Percentiles rank a stretch among this genome's conserved stretches.
Conservation (phyloP, 2,797 vertebrate genomes). For the Girardinus metallicus region DNA sequence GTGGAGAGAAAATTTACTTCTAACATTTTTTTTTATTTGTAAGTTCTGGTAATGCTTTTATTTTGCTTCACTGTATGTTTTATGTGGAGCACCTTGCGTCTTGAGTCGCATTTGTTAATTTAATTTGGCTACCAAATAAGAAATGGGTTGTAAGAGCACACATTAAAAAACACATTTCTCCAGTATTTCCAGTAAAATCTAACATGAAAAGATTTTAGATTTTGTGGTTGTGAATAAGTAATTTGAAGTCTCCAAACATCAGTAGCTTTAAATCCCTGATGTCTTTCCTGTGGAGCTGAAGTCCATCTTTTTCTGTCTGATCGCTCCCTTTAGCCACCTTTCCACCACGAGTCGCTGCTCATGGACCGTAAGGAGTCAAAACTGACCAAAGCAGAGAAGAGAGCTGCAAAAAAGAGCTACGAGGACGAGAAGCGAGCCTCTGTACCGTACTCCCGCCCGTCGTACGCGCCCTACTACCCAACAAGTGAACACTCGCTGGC, state of each 20-base stretch:
- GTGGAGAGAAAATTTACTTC: background rate
- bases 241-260: background rate
- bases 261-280: background rate
- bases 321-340: slow-evolving; percentile 86
- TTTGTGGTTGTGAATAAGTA: background rate
- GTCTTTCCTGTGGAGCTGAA: background rate
- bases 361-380: slow-evolving; percentile 98
- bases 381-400: slow-evolving; percentile 98
- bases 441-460: slow-evolving; percentile 94
- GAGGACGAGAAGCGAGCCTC: slow-evolving; percentile 98
- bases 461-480: slow-evolving; percentile 97
- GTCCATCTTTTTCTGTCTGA: background rate
- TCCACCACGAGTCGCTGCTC: slow-evolving; percentile 96
- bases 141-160: background rate
- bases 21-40: background rate
- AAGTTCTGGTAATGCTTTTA: background rate
- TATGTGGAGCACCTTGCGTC: background rate
- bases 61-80: background rate
- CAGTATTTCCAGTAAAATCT: background rate
- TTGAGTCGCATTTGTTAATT: background rate
- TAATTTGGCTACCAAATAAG: background rate
- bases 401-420: slow-evolving; percentile 97
- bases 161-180: background rate
- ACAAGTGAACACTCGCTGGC: slow-evolving; percentile 90
- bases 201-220: background rate